Base-by-base conservation (phyloP, 1,140 invertebrate genomes). In the Globodera rostochiensis region DNA sequence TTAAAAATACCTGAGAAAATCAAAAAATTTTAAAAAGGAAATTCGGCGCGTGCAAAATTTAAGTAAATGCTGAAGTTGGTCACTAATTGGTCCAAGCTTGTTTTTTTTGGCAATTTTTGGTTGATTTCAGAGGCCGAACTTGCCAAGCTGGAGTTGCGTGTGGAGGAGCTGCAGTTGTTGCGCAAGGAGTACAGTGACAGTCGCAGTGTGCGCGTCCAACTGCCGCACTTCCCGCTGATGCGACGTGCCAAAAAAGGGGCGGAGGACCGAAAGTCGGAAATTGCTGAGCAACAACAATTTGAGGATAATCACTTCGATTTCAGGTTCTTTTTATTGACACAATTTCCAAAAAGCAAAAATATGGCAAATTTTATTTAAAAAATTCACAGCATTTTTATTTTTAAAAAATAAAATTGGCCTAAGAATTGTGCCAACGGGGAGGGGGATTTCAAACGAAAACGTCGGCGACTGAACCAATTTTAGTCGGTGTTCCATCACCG, bases 401-500 rank as follows among this genome's bases (percentile, higher is more conserved):
- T 36, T 50, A 0, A 75, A 47, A n/a, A n/a, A n/a, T n/a, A n/a
- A n/a, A n/a, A n/a, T n/a, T n/a, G n/a, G n/a, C n/a, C n/a, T n/a
- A n/a, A n/a, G n/a, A n/a, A n/a, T n/a, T n/a, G 3, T 71, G 69
- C 47, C 25, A 11, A 53, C 7, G 50, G 50, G 50, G 50, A 50
- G 19, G 36, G 71, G 57, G 49, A 21, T 13, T 0, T 45, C 36
- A 53, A 21, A 7, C 3, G 13, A 57, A 9, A 46, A 50, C 8
- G 49, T 74, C 25, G n/a, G 75, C 71, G 6, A 73, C 77, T 82
- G 3, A 25, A 78, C 19, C 21, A 69, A 60, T 71, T 88, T 46
- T 47, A 88, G 87, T 11, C 87, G 84, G 0, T 88, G 87, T 73
- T 88, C 87, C 13, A 87, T 88, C 15, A 67, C 84, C 6, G 81